Conservation (phyloP, 2,113 vertebrate species). For the Camelus dromedarius region DNA sequence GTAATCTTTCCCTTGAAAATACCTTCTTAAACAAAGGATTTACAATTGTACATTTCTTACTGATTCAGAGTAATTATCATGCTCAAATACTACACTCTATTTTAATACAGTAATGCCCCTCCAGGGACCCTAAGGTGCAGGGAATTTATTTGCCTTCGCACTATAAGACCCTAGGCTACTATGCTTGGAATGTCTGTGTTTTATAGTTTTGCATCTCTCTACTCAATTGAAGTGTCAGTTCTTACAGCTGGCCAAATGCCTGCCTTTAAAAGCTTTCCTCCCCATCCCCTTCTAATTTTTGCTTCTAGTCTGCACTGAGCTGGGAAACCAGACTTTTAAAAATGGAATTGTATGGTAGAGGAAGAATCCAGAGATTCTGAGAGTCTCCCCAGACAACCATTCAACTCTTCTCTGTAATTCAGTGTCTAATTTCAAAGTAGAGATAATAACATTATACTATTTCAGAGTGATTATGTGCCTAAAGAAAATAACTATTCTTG, state of each 20-base stretch:
- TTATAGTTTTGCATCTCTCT: slow-evolving; percentile 43
- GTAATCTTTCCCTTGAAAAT: slow-evolving; percentile 51
- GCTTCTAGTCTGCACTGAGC: slow-evolving; percentile 44
- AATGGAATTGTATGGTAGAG: slow-evolving; percentile 17
- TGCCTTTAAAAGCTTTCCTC: slow-evolving; percentile 61
- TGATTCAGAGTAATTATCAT: slow-evolving; percentile 33
- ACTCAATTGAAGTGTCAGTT: slow-evolving; percentile 50
- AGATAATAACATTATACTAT: slow-evolving; percentile 32
- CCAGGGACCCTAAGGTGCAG: not conserved
- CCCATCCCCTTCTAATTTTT: not conserved
- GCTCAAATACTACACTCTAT: slow-evolving; percentile 43
- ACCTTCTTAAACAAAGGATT: slow-evolving; percentile 51
- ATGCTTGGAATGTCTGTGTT: slow-evolving; percentile 26
- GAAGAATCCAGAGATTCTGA: slow-evolving; percentile 8
- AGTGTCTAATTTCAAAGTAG: slow-evolving; percentile 63
- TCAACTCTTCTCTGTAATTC: slow-evolving; percentile 37
- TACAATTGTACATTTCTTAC: slow-evolving; percentile 52
- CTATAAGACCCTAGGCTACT: not conserved
- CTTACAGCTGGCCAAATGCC: slow-evolving; percentile 19
- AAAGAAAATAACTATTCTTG: slow-evolving; percentile 49
- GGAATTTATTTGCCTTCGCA: slow-evolving; percentile 40
- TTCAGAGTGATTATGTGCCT: slow-evolving; percentile 15
- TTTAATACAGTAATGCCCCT: slow-evolving; percentile 46
- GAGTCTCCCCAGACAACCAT: not conserved
- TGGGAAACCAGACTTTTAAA: slow-evolving; percentile 18